These are phyloP conservation scores for Hypomesus transpacificus DNA, from an alignment of 2,113 vertebrate genomes.

Conservation along the genomic window DNA sequence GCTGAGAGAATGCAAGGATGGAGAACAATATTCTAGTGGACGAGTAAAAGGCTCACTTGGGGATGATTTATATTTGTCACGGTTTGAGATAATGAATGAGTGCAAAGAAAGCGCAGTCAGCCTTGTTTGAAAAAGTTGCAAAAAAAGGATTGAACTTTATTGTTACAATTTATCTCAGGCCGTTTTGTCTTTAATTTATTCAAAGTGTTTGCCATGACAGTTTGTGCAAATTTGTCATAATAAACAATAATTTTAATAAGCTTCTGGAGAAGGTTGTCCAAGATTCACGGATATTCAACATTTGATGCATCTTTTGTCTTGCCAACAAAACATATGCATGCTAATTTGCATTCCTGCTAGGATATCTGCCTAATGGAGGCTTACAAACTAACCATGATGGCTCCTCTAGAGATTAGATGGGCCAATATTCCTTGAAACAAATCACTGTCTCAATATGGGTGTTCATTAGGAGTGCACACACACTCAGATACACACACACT, in stretches of 20 bases:
- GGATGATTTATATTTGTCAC: conserved; percentile 47
- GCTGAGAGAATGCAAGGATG: conserved; percentile 12
- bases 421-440: too few species aligned
- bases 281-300: too few species aligned
- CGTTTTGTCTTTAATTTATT: conserved; percentile 33
- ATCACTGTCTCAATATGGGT: too few species aligned
- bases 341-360: too few species aligned
- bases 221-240: conserved; percentile 18
- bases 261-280: too few species aligned
- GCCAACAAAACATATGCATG: too few species aligned
- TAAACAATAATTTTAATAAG: not conserved
- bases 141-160: not conserved
- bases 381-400: too few species aligned
- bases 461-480: too few species aligned
- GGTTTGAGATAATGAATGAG: conserved; percentile 29
- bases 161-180: conserved; percentile 30
- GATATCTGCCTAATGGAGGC: too few species aligned
- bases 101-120: conserved; percentile 33
- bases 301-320: too few species aligned
- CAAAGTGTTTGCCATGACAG: conserved; percentile 1
- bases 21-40: conserved; percentile 12
- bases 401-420: too few species aligned
- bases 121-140: conserved; percentile 22
- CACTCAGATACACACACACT: too few species aligned
- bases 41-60: conserved; percentile 16